A percentile compares a stretch with the other conserved stretches of the same genome.
phyloP scores from a whole-genome alignment of 2,113 vertebrate species.

The Hepsetus odoe region DNA sequence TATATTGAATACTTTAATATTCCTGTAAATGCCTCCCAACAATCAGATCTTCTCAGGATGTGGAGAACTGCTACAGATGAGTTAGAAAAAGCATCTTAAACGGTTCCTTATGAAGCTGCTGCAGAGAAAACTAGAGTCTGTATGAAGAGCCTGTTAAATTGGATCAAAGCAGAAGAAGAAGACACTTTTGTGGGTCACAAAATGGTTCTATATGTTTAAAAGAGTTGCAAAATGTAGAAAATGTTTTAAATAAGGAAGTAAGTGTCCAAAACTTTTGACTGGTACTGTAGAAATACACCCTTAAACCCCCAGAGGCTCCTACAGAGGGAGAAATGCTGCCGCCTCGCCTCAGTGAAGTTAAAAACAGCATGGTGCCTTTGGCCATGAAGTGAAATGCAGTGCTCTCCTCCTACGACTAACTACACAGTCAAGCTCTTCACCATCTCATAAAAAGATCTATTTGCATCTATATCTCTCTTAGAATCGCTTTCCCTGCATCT shows the following conservation, averaged over 20 bases:
- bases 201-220: too few relatives aligned
- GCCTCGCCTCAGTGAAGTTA: background rate
- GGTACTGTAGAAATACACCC: background rate
- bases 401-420: conserved; percentile 7
- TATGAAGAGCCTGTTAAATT: too few relatives aligned
- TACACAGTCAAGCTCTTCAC: background rate
- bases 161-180: too few relatives aligned
- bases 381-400: background rate
- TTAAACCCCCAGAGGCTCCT: background rate
- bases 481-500: conserved; percentile 7
- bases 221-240: too few relatives aligned
- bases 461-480: background rate
- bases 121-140: too few relatives aligned
- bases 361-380: background rate
- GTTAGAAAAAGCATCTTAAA: too few relatives aligned
- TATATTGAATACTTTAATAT: too few relatives aligned
- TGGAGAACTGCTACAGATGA: too few relatives aligned
- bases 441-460: conserved; percentile 10
- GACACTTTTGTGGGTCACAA: too few relatives aligned
- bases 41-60: too few relatives aligned
- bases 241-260: background rate
- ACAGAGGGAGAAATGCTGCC: background rate
- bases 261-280: background rate
- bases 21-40: too few relatives aligned
- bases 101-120: too few relatives aligned